Percentiles rank a stretch among this genome's conserved stretches.
Evolutionary conservation across 2,113 vertebrate species (phyloP).

Genomic region (Rhizomys pruinosus): DNA sequence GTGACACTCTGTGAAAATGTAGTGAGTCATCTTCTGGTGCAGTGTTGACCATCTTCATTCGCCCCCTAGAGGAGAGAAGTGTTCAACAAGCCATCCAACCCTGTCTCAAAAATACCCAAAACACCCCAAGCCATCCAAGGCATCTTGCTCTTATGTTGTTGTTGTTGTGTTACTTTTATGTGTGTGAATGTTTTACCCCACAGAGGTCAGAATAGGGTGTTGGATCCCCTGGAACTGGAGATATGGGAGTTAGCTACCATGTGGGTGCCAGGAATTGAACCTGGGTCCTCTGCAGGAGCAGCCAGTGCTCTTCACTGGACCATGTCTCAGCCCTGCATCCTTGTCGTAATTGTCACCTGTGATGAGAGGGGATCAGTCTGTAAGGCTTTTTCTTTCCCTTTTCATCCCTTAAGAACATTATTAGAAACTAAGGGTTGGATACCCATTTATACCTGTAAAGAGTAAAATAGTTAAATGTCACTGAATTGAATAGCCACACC

Average conservation of each 20-base stretch:
- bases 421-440: not conserved
- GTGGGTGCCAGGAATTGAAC: too few species aligned
- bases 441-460: not conserved
- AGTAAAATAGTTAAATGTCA: not conserved
- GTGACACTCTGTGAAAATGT: not conserved
- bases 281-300: too few species aligned
- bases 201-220: too few species aligned
- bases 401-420: not conserved
- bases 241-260: too few species aligned
- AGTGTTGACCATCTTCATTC: not conserved
- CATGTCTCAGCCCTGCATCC: too few species aligned
- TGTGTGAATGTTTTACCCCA: too few species aligned
- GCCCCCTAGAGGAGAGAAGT: constrained; percentile 65
- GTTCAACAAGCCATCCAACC: not conserved
- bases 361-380: not conserved
- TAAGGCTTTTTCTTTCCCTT: not conserved
- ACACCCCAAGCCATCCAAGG: not conserved
- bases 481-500: not conserved
- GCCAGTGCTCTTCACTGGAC: too few species aligned
- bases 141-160: too few species aligned
- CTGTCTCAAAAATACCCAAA: too few species aligned
- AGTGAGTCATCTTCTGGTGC: not conserved
- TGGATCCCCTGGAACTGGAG: too few species aligned
- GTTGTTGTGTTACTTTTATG: too few species aligned
- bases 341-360: not conserved